Evolutionary conservation across 2,113 vertebrate genomes (phyloP), one percentile per base, ranked within the genome.

Genomic region (Typhlomys cinereus): DNA sequence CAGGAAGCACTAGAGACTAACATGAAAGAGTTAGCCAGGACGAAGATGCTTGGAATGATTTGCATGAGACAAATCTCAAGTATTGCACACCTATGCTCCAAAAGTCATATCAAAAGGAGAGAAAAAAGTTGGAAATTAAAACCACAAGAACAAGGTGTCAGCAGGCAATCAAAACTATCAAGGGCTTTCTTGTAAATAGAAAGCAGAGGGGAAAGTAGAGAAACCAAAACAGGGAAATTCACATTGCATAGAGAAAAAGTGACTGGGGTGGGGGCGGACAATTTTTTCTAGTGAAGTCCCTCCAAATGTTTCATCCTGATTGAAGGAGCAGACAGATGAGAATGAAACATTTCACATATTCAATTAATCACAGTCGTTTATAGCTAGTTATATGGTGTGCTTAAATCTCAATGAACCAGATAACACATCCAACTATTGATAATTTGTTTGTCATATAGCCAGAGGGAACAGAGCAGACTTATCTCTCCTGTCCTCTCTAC

Each of bases 181-280:
- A 85, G 44, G 46, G n/a, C 48, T 88, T 95, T 92, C 92, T n/a
- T 89, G 27, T 70, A 91, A 82, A 89, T 57, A 90, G 83, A 94
- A 85, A 93, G 41, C 39, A 90, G 59, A 88, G 50, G 25, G 31
- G 27, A 88, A 91, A 85, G 48, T 44, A 91, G 15, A 90, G 67
- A 93, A 90, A 66, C 17, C 83, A 93, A 90, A 96, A 91, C 1
- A 91, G 17, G 86, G 46, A 83, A 95, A 84, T 4, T 10, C 12
- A 54, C 6, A 70, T 7, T 84, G 44, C 54, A 41, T 11, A 88
- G 31, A 54, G 10, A 54, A 21, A 48, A 91, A 50, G 31, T 14
- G 67, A 46, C 61, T 87, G n/a, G 66, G 3, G 29, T 75, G 12
- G 94, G 50, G 90, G n/a, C n/a, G n/a, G n/a, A n/a, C n/a, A n/a